Conservation (phyloP, 1,140 invertebrate genomes). For the Drosophila pandora region DNA sequence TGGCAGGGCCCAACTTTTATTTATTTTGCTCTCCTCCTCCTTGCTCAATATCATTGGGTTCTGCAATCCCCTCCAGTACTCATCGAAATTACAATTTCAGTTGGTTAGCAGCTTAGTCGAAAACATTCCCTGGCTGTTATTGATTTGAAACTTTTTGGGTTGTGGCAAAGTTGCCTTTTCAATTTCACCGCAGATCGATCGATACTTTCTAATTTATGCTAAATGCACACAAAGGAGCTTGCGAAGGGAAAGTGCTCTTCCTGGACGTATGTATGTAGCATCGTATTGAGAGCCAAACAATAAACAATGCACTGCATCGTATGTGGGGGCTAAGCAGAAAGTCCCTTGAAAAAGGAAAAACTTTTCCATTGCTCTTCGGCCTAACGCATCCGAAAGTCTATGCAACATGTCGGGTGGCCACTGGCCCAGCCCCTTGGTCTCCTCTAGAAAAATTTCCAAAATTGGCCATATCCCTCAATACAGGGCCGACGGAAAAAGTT, state of each 20-base stretch:
- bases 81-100: constrained; percentile 49
- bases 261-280: constrained; percentile 12
- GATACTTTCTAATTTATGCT: constrained; percentile 72
- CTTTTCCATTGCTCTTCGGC: constrained; percentile 38
- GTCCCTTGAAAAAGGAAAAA: constrained; percentile 26
- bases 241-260: constrained; percentile 30
- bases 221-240: constrained; percentile 46
- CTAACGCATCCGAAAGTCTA: constrained; percentile 22
- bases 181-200: constrained; percentile 54
- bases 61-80: constrained; percentile 35
- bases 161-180: constrained; percentile 41
- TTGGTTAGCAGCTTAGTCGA: constrained; percentile 42
- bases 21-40: constrained; percentile 29
- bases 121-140: constrained; percentile 30
- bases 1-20: constrained; percentile 41
- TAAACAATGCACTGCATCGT: constrained; percentile 46
- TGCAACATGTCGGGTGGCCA: constrained; percentile 45
- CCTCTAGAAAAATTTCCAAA: constrained; percentile 40
- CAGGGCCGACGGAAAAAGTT: constrained; percentile 33
- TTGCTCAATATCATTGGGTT: constrained; percentile 22
- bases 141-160: constrained; percentile 34
- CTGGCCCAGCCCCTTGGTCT: background rate
- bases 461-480: constrained; percentile 54
- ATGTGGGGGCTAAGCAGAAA: constrained; percentile 24
- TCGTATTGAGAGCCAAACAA: constrained; percentile 32